These are phyloP conservation scores for Sebastes paucispinis DNA, from an alignment of 2,797 vertebrate genomes.

Conservation along the genomic window DNA sequence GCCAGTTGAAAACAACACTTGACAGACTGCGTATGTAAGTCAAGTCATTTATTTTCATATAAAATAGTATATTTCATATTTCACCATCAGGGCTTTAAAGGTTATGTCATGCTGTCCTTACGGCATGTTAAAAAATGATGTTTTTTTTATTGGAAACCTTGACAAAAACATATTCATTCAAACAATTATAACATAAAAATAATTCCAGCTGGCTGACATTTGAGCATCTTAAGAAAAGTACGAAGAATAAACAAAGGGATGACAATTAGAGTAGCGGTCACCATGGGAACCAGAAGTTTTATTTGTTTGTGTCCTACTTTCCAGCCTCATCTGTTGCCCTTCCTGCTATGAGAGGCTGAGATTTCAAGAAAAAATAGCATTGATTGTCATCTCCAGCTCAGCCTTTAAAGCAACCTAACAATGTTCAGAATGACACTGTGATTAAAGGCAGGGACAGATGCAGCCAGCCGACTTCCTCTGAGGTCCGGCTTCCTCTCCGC, in stretches of 20 bases:
- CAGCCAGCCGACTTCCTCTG: neutral
- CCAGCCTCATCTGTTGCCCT: neutral
- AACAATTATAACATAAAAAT: neutral
- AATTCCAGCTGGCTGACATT: neutral
- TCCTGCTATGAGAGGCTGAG: constrained; percentile 4
- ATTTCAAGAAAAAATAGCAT: neutral
- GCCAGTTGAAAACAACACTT: constrained; percentile 16
- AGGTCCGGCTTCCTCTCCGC: neutral
- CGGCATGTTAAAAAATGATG: neutral
- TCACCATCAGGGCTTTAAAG: neutral
- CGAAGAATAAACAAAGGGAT: neutral
- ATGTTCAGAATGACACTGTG: neutral
- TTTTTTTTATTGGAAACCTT: neutral
- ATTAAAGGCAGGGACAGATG: constrained; percentile 20
- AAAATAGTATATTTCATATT: neutral
- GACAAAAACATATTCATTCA: neutral
- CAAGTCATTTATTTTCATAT: neutral
- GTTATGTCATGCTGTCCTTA: neutral
- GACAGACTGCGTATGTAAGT: neutral
- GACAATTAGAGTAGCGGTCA: neutral
- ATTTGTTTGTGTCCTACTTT: constrained; percentile 11
- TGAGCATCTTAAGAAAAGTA: neutral
- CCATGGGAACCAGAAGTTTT: neutral
- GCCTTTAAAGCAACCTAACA: neutral
- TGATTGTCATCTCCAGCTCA: neutral